Evolutionary conservation across 2,113 vertebrate species (phyloP), one percentile per base, ranked within the genome.

Genomic region (Rhynchopsitta pachyrhyncha): DNA sequence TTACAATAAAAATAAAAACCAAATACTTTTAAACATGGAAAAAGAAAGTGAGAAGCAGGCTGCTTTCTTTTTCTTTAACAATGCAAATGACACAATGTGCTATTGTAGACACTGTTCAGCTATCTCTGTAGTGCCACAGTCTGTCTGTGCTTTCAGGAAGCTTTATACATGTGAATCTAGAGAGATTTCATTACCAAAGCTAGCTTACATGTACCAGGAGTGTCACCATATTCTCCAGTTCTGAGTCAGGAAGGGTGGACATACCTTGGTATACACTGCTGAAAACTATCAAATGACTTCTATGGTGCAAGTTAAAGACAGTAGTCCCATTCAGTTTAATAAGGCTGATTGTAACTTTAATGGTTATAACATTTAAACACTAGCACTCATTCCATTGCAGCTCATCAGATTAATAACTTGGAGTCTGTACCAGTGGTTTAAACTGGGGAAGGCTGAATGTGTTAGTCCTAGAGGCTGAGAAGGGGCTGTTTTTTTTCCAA

Each of bases 391-490:
- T 77, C 41, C 39, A 17, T 39, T 69, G 17, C 44, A 67, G 13
- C 17, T 73, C 9, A 35, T 41, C 59, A 68, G 31, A 19, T 82
- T 50, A 78, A 64, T 81, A 42, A 59, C 31, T 53, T 81, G 47
- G 46, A 67, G 2, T 78, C 42, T 67, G 15, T 55, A 44, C 33
- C 22, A 11, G 15, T 77, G 68, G 10, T 15, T 81, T 84, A 64
- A 64, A 33, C 4, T 5, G 5, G 4, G 4, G 7, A 11, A 3
- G 5, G 7, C 23, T 64, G 63, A 69, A n/a, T 1, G 1, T 39
- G 2, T 37, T 73, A 15, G n/a, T 39, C 23, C 35, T 31, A 69
- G 80, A 82, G 76, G 20, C 52, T 76, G 50, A 85, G 39, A 66
- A 69, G 6, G 13, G 17, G 7, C 44, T 57, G 41, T 3, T 23